phyloP scores from a whole-genome alignment of 2,113 vertebrate genomes.

The Empidonax traillii region DNA sequence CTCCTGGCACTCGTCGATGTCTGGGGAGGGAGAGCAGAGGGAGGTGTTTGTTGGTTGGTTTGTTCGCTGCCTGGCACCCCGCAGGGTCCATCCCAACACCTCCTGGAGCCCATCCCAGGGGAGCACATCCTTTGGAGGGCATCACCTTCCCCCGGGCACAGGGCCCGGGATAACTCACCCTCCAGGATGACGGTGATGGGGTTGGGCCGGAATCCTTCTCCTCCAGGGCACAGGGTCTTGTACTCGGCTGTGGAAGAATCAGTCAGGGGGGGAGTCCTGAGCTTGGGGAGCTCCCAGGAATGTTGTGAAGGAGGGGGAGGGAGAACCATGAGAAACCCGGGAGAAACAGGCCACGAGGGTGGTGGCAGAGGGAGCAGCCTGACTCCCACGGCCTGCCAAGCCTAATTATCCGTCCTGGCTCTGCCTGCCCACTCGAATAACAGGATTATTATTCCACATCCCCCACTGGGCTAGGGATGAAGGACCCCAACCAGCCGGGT shows the following conservation, averaged over 20 bases:
- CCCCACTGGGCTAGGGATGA: background rate
- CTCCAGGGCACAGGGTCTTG: conserved; percentile 91
- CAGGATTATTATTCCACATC: too few relatives aligned
- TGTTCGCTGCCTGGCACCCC: background rate
- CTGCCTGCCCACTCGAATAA: background rate
- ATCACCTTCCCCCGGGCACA: background rate
- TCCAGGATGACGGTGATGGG: conserved; percentile 93
- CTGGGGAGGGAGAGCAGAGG: conserved; percentile 52
- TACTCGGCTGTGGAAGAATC: conserved; percentile 83
- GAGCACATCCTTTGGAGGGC: fast-evolving
- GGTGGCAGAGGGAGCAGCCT: background rate
- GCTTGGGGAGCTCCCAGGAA: background rate
- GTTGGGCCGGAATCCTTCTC: conserved; percentile 92
- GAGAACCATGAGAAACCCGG: background rate
- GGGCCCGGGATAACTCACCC: conserved; percentile 70
- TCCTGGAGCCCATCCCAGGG: background rate
- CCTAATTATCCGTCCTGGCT: too few relatives aligned
- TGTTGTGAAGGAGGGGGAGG: background rate
- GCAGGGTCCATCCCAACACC: fast-evolving
- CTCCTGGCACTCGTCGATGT: conserved; percentile 93
- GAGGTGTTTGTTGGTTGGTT: background rate
- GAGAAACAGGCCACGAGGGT: background rate
- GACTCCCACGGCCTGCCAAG: fast-evolving
- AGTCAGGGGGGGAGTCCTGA: background rate
- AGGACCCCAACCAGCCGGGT: background rate